Conservation (phyloP, 2,797 vertebrate species). For the Gymnodraco acuticeps region DNA sequence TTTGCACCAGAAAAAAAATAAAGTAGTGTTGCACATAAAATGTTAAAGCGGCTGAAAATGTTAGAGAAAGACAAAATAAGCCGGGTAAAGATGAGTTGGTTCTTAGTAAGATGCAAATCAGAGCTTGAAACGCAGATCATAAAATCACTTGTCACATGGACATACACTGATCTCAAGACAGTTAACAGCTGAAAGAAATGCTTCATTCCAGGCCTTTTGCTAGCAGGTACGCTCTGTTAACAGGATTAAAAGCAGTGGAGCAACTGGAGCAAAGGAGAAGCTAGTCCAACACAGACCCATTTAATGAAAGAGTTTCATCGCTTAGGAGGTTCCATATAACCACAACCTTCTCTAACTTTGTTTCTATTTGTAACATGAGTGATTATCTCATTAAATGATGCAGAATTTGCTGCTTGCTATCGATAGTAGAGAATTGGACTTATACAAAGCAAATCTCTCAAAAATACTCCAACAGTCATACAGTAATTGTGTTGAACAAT, state of each 20-base stretch:
- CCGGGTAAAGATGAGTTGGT: background rate
- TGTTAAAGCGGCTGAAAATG: constrained; percentile 36
- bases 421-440: background rate
- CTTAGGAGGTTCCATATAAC: constrained; percentile 48
- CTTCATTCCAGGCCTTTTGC: background rate
- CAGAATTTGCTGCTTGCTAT: background rate
- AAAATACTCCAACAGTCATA: background rate
- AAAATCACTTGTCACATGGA: background rate
- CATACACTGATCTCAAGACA: constrained; percentile 48
- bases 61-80: constrained; percentile 49
- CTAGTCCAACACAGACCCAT: constrained; percentile 52
- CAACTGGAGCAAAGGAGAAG: constrained; percentile 56
- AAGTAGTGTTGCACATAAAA: constrained; percentile 18
- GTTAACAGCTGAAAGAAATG: constrained; percentile 26
- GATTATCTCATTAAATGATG: background rate
- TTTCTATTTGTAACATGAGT: background rate
- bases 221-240: background rate
- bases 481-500: background rate
- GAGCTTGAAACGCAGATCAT: constrained; percentile 23
- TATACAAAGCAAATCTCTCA: background rate
- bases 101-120: constrained; percentile 20
- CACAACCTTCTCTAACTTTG: background rate
- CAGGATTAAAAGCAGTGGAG: constrained; percentile 48
- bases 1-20: constrained; percentile 24
- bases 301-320: constrained; percentile 61